Percentiles rank a stretch among this genome's conserved stretches.
Evolutionary conservation across 2,797 vertebrate genomes (phyloP).

Genomic region (Dicrostonyx torquatus): DNA sequence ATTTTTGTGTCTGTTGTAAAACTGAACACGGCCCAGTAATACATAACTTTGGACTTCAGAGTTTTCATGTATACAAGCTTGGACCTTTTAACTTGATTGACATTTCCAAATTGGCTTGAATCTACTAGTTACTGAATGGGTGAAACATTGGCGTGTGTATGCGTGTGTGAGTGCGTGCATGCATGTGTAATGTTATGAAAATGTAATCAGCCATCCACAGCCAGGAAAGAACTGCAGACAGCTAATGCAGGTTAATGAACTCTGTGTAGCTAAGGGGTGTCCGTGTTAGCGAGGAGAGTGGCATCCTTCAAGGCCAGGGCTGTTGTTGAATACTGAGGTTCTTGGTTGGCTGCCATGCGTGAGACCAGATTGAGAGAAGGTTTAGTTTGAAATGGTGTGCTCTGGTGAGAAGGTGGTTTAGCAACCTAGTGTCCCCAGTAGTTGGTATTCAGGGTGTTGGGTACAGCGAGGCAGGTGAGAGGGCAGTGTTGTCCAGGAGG

Average conservation of each 20-base stretch:
- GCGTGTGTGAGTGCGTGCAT: background rate
- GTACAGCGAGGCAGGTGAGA: background rate
- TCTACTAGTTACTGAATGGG: background rate
- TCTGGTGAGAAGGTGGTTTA: background rate
- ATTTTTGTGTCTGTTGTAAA: conserved; percentile 24
- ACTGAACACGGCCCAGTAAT: background rate
- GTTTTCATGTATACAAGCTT: background rate
- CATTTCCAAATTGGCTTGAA: background rate
- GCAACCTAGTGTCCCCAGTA: background rate
- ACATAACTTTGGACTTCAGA: background rate
- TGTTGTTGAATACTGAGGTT: background rate
- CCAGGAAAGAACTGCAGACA: background rate
- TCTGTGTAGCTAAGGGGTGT: accelerated
- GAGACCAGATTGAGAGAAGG: background rate
- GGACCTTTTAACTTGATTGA: background rate
- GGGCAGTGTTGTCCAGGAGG: background rate
- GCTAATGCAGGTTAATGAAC: background rate
- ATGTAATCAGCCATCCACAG: background rate
- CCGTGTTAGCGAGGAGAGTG: accelerated
- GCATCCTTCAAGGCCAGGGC: background rate
- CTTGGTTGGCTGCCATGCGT: background rate
- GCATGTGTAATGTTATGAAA: background rate
- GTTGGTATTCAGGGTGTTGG: background rate
- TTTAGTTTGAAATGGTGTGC: background rate
- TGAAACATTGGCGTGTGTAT: background rate